Evolutionary conservation across 2,113 vertebrate species (phyloP).

Genomic region (Chaetorhynchus papuensis): DNA sequence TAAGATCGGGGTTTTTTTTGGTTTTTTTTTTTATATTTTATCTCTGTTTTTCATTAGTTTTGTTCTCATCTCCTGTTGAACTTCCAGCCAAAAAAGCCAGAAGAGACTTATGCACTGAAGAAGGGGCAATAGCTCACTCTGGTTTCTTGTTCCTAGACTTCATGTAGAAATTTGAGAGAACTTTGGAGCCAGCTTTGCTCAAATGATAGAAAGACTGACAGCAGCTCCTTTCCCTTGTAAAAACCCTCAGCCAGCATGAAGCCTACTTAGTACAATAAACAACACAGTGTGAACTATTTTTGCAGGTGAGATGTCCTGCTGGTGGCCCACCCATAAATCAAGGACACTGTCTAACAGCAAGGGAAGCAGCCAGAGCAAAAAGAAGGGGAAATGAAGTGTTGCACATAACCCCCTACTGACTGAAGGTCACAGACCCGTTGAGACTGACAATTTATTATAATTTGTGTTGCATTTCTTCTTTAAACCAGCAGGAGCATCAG

Average conservation of each 20-base stretch:
- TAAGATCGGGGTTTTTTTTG: background rate
- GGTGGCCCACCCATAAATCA: constrained; percentile 86
- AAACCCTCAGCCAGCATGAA: constrained; percentile 75
- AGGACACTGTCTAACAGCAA: constrained; percentile 65
- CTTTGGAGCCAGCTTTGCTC: constrained; percentile 55
- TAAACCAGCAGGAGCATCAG: constrained; percentile 70
- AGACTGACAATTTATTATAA: constrained; percentile 76
- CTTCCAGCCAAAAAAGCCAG: background rate
- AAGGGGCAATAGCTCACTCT: background rate
- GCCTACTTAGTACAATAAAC: constrained; percentile 86
- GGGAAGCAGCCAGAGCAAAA: constrained; percentile 60
- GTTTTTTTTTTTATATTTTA: background rate
- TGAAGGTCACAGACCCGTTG: constrained; percentile 72
- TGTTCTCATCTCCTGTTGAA: background rate
- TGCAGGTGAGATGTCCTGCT: constrained; percentile 84
- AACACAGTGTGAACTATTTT: constrained; percentile 84
- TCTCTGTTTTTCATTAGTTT: constrained; percentile 15
- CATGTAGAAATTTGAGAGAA: constrained; percentile 68
- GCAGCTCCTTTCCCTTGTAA: constrained; percentile 74
- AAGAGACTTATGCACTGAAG: background rate
- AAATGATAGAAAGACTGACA: constrained; percentile 75
- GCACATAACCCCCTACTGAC: constrained; percentile 66
- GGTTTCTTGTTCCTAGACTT: constrained; percentile 15
- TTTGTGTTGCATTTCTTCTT: constrained; percentile 74
- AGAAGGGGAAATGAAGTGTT: constrained; percentile 67